These are phyloP conservation scores for Furcula furcula DNA, from an alignment of 2,888 invertebrate species.

Conservation along the genomic window DNA sequence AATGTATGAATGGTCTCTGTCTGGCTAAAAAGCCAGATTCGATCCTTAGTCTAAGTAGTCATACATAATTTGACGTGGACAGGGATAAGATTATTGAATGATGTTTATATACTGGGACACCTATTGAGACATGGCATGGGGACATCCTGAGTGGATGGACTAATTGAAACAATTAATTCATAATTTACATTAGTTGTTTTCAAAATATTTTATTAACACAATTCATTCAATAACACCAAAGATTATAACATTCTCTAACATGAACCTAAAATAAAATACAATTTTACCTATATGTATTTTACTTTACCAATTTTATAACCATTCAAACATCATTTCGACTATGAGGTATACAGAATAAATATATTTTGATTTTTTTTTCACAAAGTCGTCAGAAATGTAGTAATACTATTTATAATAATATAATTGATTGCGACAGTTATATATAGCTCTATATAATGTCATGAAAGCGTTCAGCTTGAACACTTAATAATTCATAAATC, in stretches of 20 bases:
- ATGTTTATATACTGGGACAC: too few species aligned
- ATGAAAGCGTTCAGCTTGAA: conserved; percentile 58
- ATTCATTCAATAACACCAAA: conserved; percentile 83
- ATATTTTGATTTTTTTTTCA: conserved; percentile 65
- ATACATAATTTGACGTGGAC: too few species aligned
- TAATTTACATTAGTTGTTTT: conserved; percentile 76
- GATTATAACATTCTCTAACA: conserved; percentile 83
- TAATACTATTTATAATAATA: conserved; percentile 42
- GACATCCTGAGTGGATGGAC: conserved; percentile 14
- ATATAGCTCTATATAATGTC: conserved; percentile 48
- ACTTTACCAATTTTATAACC: conserved; percentile 76
- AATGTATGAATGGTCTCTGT: too few species aligned
- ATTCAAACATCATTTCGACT: conserved; percentile 80
- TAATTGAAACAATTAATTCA: conserved; percentile 62
- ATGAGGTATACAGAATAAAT: conserved; percentile 80
- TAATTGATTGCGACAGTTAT: conserved; percentile 57
- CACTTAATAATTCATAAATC: conserved; percentile 44
- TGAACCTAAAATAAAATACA: conserved; percentile 81
- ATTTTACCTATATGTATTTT: conserved; percentile 70
- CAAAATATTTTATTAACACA: conserved; percentile 83
- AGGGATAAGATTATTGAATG: too few species aligned
- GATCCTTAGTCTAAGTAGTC: too few species aligned
- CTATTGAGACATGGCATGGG: too few species aligned
- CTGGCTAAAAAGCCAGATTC: too few species aligned
- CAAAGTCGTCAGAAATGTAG: conserved; percentile 70